These are phyloP conservation scores for Sylvia borin DNA, from an alignment of 2,797 vertebrate species.

Conservation along the genomic window DNA sequence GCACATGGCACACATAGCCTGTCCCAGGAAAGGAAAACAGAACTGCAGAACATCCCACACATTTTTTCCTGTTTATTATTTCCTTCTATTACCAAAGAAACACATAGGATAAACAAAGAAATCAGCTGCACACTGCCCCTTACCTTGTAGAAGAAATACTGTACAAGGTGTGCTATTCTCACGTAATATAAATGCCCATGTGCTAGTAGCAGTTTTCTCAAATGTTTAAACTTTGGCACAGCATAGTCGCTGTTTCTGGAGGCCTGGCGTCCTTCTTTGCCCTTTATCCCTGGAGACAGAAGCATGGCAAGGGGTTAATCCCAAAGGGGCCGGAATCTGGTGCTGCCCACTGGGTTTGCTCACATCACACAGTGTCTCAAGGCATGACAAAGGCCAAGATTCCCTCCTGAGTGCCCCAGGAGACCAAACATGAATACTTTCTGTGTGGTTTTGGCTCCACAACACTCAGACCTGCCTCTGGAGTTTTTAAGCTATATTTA, in stretches of 20 bases:
- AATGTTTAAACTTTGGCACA: slow-evolving; percentile 96
- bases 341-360: neutral
- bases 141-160: slow-evolving; percentile 99
- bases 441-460: neutral
- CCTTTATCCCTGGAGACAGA: slow-evolving; percentile 88
- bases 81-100: neutral
- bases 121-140: neutral
- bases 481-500: neutral
- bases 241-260: slow-evolving; percentile 97
- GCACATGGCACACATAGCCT: neutral
- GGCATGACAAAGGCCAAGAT: neutral
- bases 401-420: neutral
- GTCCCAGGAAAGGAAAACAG: neutral
- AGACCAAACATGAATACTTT: neutral
- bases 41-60: neutral
- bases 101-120: neutral
- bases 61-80: neutral
- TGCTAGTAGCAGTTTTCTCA: slow-evolving; percentile 91
- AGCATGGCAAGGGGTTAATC: neutral
- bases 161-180: slow-evolving; percentile 97
- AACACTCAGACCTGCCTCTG: neutral
- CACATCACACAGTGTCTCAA: neutral
- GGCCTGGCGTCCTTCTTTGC: slow-evolving; percentile 96
- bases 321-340: neutral
- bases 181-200: slow-evolving; percentile 98